Percentiles rank a stretch among this genome's conserved stretches.
Evolutionary conservation across 2,113 vertebrate species (phyloP).

Genomic region (Cyprinus carpio): DNA sequence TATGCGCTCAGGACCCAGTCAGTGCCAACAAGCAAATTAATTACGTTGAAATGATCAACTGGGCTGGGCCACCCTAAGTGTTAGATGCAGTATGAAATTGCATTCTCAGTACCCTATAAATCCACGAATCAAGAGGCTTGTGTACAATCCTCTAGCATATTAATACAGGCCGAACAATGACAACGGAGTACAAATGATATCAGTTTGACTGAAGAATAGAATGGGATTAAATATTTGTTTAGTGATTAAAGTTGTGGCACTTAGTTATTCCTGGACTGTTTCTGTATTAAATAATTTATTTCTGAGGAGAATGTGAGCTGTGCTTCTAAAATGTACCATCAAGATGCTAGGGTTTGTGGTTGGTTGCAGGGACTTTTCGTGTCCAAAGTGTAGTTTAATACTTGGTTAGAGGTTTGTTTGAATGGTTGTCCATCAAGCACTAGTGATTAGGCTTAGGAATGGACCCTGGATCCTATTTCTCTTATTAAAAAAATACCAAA

Average conservation of each 20-base stretch:
- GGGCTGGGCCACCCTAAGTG: slow-evolving; percentile 23
- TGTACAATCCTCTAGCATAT: slow-evolving; percentile 10
- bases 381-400: not conserved
- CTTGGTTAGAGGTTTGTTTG: not conserved
- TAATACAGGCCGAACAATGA: not conserved
- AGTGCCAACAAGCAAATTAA: slow-evolving; percentile 46
- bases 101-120: slow-evolving; percentile 40
- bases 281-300: not conserved
- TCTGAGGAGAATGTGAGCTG: not conserved
- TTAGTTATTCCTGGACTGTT: not conserved
- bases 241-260: not conserved
- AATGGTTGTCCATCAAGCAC: not conserved
- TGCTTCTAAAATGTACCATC: not conserved
- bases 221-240: not conserved
- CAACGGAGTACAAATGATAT: not conserved
- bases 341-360: not conserved
- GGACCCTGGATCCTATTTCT: too few species aligned
- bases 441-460: not conserved
- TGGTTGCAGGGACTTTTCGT: not conserved
- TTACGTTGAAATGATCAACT: slow-evolving; percentile 43
- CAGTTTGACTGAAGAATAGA: not conserved
- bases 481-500: not conserved
- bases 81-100: slow-evolving; percentile 42
- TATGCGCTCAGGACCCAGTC: not conserved
- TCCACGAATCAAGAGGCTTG: not conserved